Base-by-base conservation (phyloP, 92 coral and sea anemone species). In the Porites rus region DNA sequence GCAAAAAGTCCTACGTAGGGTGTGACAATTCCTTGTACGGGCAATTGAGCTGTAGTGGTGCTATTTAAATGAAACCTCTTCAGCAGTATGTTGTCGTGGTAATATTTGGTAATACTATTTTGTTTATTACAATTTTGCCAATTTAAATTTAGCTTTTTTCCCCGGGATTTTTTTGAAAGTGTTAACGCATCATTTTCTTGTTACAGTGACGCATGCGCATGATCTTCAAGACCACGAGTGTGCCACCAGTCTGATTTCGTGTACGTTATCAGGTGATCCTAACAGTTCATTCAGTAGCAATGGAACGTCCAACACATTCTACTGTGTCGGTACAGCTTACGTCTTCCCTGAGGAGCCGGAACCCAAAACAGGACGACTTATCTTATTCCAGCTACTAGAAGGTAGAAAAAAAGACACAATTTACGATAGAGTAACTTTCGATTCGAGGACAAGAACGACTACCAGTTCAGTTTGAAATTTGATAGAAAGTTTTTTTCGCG, bases 261-360 rank as follows among this genome's bases (percentile, higher is more conserved):
- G 99, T 71, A 86, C 93, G n/a, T 82, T 97, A 54, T 91, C 96
- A 1, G 95, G 95, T 62, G 99, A 95, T 72, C 74, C 94, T 7
- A 88, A 93, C 89, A 89, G 93, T 21, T 93, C 92, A 63, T 91
- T 88, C 73, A 84, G 46, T 38, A 38, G 88, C 74, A 81, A 89
- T 90, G 69, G 92, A 51, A 28, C 76, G 1, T 65, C 93, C 2
- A 87, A 93, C 79, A 89, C 96, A 1, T 97, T 95, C 81, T 97
- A 90, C 92, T 97, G 98, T 56, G 98, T 97, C 12, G 99, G 99
- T 0, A 97, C 99, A 12, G 99, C 99, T 9, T 93, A 75, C 65
- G 98, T 97, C 56, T 92, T 84, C 87, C 98, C 98, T 10, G 99
- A 95, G 75, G 99, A 97, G 75, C 84, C 97, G 61, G 99, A 97